Percentiles rank a stretch among this genome's conserved stretches.
These are phyloP conservation scores for Apodemia hepburni DNA, from an alignment of 2,888 invertebrate species.

Conservation along the genomic window DNA sequence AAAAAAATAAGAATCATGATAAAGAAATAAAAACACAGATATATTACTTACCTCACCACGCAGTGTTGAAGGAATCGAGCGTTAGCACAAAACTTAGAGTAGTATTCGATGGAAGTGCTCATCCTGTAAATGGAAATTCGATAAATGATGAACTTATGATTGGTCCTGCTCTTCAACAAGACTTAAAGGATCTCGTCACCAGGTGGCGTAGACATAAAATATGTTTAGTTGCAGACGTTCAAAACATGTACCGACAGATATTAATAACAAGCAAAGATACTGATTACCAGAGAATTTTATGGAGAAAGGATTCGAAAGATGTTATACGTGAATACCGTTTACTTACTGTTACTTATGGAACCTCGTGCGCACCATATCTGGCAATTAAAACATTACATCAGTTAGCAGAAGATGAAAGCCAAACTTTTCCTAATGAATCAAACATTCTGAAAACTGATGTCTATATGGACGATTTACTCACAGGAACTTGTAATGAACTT, in stretches of 20 bases:
- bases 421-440: neutral
- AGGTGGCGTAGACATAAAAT: constrained; percentile 30
- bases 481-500: no score
- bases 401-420: no score
- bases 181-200: constrained; percentile 27
- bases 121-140: constrained; percentile 29
- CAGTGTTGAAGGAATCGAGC: constrained; percentile 27
- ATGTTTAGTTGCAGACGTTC: constrained; percentile 30
- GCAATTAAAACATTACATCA: no score
- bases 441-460: no score
- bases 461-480: no score
- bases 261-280: constrained; percentile 21
- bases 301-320: no score
- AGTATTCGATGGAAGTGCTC: constrained; percentile 32
- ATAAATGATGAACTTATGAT: constrained; percentile 26
- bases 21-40: constrained; percentile 21
- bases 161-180: constrained; percentile 27
- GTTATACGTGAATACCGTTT: no score
- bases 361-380: no score
- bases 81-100: constrained; percentile 30
- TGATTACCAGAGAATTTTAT: constrained; percentile 22
- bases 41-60: constrained; percentile 34
- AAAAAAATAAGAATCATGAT: constrained; percentile 17
- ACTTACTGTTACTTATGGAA: no score
- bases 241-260: constrained; percentile 30